Evolutionary conservation across 2,888 invertebrate genomes (phyloP), one percentile per base, ranked within the genome.

Genomic region (Callyntrura guangdongensis): DNA sequence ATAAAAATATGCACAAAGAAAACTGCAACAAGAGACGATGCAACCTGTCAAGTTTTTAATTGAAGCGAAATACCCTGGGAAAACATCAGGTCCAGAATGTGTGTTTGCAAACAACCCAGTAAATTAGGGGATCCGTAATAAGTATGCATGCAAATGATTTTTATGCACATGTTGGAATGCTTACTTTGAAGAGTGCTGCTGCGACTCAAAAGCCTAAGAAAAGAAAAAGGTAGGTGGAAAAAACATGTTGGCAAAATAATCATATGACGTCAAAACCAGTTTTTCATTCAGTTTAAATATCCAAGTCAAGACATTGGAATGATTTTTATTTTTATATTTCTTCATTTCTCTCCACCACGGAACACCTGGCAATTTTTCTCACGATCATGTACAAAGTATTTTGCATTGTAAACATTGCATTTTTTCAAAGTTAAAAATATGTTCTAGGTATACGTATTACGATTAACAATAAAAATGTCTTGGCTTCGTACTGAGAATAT

Each of bases 401-500:
- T 89, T 90, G 90, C 90, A 86, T 90, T 89, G 84, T 77, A 67
- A 89, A 83, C 84, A 89, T 87, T 89, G 83, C 89, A 89, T 89
- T 89, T 47, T 81, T 77, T 77, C 25, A 74, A 74, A 25, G 22
- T 45, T 86, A 61, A 82, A 61, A 49, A 79, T 14, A 17, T 25
- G 20, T n/a, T n/a, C 8, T 77, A 77, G 64, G 64, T 45, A 45
- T 47, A 64, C 14, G n/a, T 47, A 20, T 1, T 77, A 2, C 6
- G 6, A 36, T 2, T 2, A 36, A 61, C 59, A 14, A 53, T 64
- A 83, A 74, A 74, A 74, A 17, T 69, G 22, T 61, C 20, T 61
- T 22, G 8, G 17, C 61, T 61, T 61, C 61, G 4, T 20, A 9
- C 20, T 61, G 22, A 61, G 61, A 22, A 61, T 4, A 45, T 22